These are phyloP conservation scores for Boleophthalmus pectinirostris DNA, from an alignment of 2,113 vertebrate species.

Conservation along the genomic window DNA sequence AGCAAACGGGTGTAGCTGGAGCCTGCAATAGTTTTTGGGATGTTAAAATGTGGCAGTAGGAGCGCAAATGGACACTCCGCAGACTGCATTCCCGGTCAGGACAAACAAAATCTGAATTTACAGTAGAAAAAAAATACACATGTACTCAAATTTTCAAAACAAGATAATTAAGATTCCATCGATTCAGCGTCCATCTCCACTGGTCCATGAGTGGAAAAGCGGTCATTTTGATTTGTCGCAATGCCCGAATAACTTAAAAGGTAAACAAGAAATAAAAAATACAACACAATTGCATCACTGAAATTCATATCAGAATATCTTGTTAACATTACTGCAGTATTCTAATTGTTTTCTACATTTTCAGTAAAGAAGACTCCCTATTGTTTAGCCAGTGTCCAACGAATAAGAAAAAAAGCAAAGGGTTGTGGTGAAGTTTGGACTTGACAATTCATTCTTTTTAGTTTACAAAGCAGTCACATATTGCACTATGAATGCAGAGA, in stretches of 20 bases:
- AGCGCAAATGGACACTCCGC: background rate
- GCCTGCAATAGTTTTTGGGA: background rate
- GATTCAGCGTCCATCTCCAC: conserved; percentile 6
- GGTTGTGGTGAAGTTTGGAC: conserved; percentile 7
- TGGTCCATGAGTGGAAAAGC: background rate
- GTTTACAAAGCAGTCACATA: conserved; percentile 57
- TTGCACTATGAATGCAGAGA: conserved; percentile 70
- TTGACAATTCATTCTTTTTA: conserved; percentile 16
- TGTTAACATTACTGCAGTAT: conserved; percentile 15
- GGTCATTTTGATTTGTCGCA: conserved; percentile 27
- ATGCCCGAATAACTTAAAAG: conserved; percentile 39
- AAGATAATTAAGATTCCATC: background rate
- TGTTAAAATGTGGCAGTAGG: conserved; percentile 2
- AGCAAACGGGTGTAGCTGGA: conserved; percentile 23
- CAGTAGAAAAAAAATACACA: conserved; percentile 5
- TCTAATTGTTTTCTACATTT: background rate
- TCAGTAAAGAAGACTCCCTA: conserved; percentile 17
- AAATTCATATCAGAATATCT: conserved; percentile 36
- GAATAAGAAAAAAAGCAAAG: background rate
- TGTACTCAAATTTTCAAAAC: background rate
- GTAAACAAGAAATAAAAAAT: conserved; percentile 30
- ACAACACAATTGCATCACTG: conserved; percentile 33
- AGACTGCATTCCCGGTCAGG: background rate
- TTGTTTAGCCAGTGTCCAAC: conserved; percentile 10
- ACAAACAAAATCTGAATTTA: background rate